A percentile compares a stretch with the other conserved stretches of the same genome.
phyloP scores from a whole-genome alignment of 2,888 invertebrate genomes.

The Rutpela maculata region DNA sequence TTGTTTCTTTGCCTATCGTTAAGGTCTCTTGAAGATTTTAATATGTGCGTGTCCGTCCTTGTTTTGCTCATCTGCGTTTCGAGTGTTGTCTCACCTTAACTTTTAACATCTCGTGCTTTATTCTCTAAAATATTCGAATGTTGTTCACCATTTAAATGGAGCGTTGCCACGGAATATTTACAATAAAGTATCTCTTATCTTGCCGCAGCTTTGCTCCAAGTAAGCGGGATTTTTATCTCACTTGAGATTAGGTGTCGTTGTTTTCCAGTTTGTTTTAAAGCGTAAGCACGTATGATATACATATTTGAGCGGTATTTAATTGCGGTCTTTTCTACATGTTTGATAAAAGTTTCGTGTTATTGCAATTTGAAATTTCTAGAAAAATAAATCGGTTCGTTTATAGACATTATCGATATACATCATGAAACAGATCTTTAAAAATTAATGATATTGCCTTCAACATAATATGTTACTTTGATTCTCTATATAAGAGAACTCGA shows the following conservation, averaged over 20 bases:
- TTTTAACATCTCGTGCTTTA: slow-evolving; percentile 65
- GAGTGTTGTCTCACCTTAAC: slow-evolving; percentile 44
- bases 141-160: slow-evolving; percentile 53
- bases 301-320: slow-evolving; percentile 4
- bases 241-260: slow-evolving; percentile 32
- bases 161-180: slow-evolving; percentile 49
- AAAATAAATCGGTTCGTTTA: no score
- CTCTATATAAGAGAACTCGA: no score
- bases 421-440: no score
- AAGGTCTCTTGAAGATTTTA: slow-evolving; percentile 55
- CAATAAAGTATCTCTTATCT: slow-evolving; percentile 10
- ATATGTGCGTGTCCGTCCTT: slow-evolving; percentile 45
- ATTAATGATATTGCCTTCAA: no score
- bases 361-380: no score
- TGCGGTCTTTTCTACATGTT: neutral
- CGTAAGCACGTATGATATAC: slow-evolving; percentile 26
- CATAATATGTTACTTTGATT: no score
- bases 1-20: slow-evolving; percentile 59
- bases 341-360: neutral
- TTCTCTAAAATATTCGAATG: slow-evolving; percentile 63
- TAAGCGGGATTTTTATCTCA: slow-evolving; percentile 40
- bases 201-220: slow-evolving; percentile 15
- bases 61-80: slow-evolving; percentile 41
- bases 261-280: slow-evolving; percentile 12
- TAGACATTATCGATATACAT: no score